Base-by-base conservation (phyloP, 1,140 invertebrate species). In the Rhynchophorus ferrugineus region DNA sequence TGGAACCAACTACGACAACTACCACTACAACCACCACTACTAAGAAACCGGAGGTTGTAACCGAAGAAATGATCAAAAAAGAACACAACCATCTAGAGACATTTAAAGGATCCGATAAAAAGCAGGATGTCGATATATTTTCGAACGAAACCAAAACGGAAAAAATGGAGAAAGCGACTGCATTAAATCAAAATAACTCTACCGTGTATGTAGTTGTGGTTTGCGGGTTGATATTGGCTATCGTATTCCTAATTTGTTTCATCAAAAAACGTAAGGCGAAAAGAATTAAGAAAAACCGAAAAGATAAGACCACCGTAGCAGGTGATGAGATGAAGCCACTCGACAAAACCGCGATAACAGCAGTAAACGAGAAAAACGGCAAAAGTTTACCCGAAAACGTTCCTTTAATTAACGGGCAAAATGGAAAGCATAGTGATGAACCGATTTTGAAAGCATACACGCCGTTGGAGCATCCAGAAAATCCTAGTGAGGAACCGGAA, bases 301-400 rank as follows among this genome's bases (percentile, higher is more conserved):
- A 29, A n/a, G 38, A 49, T 3, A 44, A 20, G n/a, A 46, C 53
- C 24, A 43, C 57, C 6, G 46, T 36, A 11, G 22, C 35, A 24
- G 59, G 57, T 19, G 62, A 65, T 46, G 68, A 75, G 71, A 60
- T 64, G 59, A 61, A 61, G 45, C 58, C 61, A 8, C 44, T 66
- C 66, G 72, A 60, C 67, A 75, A 65, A 69, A 71, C 42, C 64
- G 20, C 56, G 41, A 47, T 61, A 14, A 41, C 49, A 49, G 54
- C 59, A 34, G 45, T 63, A 59, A 59, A 61, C 55, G 56, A 67
- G 57, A 35, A 62, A 56, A 49, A 57, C 50, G 35, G 49, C 22
- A 61, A 58, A 42, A 58, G 52, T 11, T 16, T 14, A 6, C 59
- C 61, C 2, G 63, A 65, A 45, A 38, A 54, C 6, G 38, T 59